phyloP scores from a whole-genome alignment of 37 sponge, comb jelly and placozoan species.

The Petrosia ficiformis region DNA sequence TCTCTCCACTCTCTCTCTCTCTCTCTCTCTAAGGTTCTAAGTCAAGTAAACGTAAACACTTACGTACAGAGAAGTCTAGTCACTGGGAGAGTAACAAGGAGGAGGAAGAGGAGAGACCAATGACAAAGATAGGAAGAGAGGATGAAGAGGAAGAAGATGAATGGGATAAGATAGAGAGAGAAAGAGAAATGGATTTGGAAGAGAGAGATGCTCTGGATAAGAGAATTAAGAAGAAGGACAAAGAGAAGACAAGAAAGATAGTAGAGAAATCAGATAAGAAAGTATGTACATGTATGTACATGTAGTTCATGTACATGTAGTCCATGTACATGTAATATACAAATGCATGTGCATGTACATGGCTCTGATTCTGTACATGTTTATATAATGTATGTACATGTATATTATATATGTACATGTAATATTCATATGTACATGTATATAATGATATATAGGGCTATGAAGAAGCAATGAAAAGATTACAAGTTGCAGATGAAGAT shows the following conservation, averaged over 20 bases:
- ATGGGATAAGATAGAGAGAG: constrained; percentile 57
- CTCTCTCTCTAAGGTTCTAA: too few relatives aligned
- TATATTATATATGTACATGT: too few relatives aligned
- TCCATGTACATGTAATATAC: too few relatives aligned
- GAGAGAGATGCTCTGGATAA: constrained; percentile 89
- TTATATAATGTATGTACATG: too few relatives aligned
- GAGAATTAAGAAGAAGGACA: constrained; percentile 78
- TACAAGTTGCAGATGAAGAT: constrained; percentile 75
- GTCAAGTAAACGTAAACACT: constrained; percentile 28
- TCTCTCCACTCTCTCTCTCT: too few relatives aligned
- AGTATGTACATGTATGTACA: constrained; percentile 21
- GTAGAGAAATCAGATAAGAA: constrained; percentile 83
- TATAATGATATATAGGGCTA: constrained; percentile 58
- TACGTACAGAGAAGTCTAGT: constrained; percentile 34
- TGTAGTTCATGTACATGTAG: not conserved
- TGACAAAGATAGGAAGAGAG: constrained; percentile 45
- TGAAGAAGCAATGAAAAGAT: constrained; percentile 78
- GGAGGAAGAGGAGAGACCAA: constrained; percentile 29
- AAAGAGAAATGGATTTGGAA: constrained; percentile 66
- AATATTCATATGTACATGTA: too few relatives aligned
- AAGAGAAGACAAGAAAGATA: constrained; percentile 88
- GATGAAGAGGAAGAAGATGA: constrained; percentile 69
- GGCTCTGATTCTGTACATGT: too few relatives aligned
- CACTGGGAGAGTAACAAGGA: constrained; percentile 47
- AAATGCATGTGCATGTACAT: too few relatives aligned